Evolutionary conservation across 2,888 invertebrate genomes (phyloP).

Genomic region (Nezara viridula): DNA sequence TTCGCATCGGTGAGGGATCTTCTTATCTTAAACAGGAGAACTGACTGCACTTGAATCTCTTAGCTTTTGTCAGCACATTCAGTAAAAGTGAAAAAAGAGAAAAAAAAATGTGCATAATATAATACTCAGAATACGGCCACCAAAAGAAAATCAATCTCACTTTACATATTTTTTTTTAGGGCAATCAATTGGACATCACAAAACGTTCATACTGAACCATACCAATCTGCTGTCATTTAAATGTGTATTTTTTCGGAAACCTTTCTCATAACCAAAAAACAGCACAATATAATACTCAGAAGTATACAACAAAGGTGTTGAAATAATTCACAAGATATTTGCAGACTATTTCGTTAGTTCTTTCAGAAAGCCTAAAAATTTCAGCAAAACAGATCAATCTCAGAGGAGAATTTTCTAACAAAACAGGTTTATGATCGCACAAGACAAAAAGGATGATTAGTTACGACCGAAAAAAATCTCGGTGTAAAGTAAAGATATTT

Average conservation of each 20-base stretch:
- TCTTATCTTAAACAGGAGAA: background rate
- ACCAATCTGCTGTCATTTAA: background rate
- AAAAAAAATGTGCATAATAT: too few species aligned
- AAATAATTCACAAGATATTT: background rate
- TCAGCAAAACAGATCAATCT: background rate
- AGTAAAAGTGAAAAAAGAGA: background rate
- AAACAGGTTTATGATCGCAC: background rate
- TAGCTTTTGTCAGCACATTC: background rate
- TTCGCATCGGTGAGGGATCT: background rate
- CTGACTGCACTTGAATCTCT: background rate
- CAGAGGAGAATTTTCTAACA: background rate
- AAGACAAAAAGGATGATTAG: background rate
- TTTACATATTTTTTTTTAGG: too few species aligned
- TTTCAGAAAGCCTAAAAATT: background rate
- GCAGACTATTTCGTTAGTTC: background rate
- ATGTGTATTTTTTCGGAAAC: background rate
- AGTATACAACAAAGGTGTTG: background rate
- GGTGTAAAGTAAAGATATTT: too few species aligned
- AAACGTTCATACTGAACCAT: too few species aligned
- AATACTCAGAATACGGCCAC: too few species aligned
- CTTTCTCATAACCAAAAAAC: background rate
- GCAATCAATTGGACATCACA: too few species aligned
- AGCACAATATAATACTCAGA: too few species aligned
- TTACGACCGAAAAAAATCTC: background rate
- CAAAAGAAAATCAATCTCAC: too few species aligned